Percentiles rank a stretch among this genome's conserved stretches.
These are phyloP conservation scores for Tetropium fuscum DNA, from an alignment of 2,888 invertebrate species.

Conservation along the genomic window DNA sequence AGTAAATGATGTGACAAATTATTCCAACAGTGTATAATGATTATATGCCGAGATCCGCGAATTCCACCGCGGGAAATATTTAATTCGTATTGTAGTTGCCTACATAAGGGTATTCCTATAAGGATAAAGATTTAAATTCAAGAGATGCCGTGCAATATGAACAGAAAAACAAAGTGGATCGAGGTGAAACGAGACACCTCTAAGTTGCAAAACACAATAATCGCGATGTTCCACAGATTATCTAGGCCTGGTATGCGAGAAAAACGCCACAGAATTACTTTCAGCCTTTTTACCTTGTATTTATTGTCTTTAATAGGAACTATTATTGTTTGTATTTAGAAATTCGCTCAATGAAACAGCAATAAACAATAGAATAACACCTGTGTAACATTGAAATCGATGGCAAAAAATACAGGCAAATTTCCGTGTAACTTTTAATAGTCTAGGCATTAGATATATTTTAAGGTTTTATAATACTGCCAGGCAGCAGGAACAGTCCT, in stretches of 20 bases:
- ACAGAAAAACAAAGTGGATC: conserved; percentile 50
- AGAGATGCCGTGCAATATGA: conserved; percentile 47
- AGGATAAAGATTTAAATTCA: conserved; percentile 48
- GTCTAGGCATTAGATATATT: conserved; percentile 12
- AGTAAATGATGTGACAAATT: conserved; percentile 40
- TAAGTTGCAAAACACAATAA: conserved; percentile 50
- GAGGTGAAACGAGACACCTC: conserved; percentile 55
- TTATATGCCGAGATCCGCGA: conserved; percentile 35
- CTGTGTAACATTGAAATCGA: conserved; percentile 57
- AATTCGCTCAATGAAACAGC: conserved; percentile 57
- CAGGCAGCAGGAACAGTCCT: conserved; percentile 3
- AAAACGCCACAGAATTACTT: conserved; percentile 53
- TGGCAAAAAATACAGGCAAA: conserved; percentile 45
- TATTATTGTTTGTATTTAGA: conserved; percentile 57
- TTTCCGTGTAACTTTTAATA: conserved; percentile 51
- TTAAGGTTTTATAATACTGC: conserved; percentile 15
- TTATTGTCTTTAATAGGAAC: conserved; percentile 60
- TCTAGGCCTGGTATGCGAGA: conserved; percentile 56
- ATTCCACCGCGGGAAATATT: conserved; percentile 41
- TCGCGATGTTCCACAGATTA: conserved; percentile 51
- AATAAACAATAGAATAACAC: conserved; percentile 59
- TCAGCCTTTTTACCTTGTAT: conserved; percentile 57
- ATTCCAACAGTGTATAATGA: conserved; percentile 35
- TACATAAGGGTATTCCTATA: conserved; percentile 40
- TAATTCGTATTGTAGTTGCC: conserved; percentile 37